phyloP scores from a whole-genome alignment of 2,113 vertebrate species.

The Notechis scutatus region DNA sequence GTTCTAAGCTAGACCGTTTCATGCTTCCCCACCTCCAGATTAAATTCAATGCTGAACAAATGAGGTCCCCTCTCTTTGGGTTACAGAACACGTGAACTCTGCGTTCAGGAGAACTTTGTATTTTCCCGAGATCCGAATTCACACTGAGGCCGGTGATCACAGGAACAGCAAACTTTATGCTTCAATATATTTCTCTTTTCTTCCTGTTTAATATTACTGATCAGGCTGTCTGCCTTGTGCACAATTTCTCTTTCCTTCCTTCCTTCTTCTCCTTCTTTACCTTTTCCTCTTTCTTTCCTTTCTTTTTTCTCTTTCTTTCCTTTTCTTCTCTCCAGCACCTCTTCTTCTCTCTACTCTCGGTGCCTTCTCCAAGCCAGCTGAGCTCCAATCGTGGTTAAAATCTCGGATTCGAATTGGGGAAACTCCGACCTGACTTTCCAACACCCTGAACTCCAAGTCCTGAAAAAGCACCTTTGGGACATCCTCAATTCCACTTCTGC shows the following conservation, averaged over 20 bases:
- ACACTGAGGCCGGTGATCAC: background rate
- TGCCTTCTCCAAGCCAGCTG: background rate
- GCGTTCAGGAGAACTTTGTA: background rate
- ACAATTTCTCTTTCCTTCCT: background rate
- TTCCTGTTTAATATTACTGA: background rate
- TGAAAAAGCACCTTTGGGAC: no score
- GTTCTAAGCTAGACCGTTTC: background rate
- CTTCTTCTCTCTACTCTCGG: background rate
- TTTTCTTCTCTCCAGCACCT: no score
- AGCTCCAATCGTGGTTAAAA: background rate
- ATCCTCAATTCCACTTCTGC: background rate
- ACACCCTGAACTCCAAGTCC: no score
- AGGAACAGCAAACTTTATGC: background rate
- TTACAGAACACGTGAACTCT: background rate
- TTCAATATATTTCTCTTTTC: background rate
- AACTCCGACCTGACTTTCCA: background rate
- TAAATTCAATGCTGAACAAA: background rate
- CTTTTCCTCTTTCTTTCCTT: background rate
- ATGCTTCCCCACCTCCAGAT: background rate
- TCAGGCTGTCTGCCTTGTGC: background rate
- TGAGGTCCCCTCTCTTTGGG: background rate
- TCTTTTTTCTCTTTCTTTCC: background rate
- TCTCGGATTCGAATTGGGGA: background rate
- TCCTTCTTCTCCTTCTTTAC: background rate
- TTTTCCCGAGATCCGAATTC: background rate